These are phyloP conservation scores for Luscinia luscinia DNA, from an alignment of 2,797 vertebrate genomes.

Conservation along the genomic window DNA sequence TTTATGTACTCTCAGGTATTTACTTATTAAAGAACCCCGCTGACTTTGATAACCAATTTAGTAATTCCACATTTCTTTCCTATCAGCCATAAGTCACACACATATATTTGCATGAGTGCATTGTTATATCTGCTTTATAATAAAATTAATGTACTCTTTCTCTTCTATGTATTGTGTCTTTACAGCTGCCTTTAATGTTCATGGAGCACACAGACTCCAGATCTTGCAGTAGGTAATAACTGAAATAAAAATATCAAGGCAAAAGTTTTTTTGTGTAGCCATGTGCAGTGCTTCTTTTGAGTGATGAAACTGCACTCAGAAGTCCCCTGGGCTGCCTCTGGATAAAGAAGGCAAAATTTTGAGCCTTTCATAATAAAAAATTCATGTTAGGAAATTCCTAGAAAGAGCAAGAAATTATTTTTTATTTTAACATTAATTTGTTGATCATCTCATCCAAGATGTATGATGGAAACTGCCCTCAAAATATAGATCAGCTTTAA, in stretches of 20 bases:
- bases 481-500: slow-evolving; percentile 17
- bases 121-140: neutral
- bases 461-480: neutral
- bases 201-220: neutral
- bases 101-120: neutral
- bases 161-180: neutral
- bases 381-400: slow-evolving; percentile 1
- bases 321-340: neutral
- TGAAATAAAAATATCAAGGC: neutral
- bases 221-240: neutral
- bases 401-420: neutral
- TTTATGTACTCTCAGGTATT: neutral
- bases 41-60: neutral
- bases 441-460: neutral
- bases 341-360: neutral
- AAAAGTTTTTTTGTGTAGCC: neutral
- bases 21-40: neutral
- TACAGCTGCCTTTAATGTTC: neutral
- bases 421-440: neutral
- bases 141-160: neutral
- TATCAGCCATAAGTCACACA: neutral
- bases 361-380: neutral
- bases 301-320: neutral
- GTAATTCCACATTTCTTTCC: neutral
- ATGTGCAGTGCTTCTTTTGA: neutral